Percentiles rank a stretch among this genome's conserved stretches.
Conservation (phyloP, 2,888 invertebrate genomes). For the Leucoptera coffeella region DNA sequence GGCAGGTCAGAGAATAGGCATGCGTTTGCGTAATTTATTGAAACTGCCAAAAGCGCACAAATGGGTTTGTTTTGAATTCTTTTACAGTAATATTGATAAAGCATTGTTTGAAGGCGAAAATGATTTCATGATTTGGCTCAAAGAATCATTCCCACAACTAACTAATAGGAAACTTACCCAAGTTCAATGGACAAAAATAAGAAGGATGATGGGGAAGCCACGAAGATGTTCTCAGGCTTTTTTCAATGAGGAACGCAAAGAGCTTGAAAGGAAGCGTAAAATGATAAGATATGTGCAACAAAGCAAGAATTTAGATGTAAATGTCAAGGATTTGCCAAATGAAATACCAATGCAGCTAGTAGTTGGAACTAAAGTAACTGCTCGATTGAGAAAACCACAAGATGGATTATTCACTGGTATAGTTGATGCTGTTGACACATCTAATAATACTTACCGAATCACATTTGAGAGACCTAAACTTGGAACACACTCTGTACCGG, state of each 20-base stretch:
- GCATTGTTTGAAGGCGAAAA: constrained; percentile 92
- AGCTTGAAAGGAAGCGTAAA: constrained; percentile 83
- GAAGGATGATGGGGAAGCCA: constrained; percentile 96
- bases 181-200: constrained; percentile 92
- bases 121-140: constrained; percentile 90
- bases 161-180: constrained; percentile 78
- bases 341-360: constrained; percentile 93
- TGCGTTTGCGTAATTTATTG: constrained; percentile 82
- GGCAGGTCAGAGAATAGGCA: constrained; percentile 84
- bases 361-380: constrained; percentile 91
- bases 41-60: constrained; percentile 98
- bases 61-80: constrained; percentile 99
- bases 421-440: constrained; percentile 93
- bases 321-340: constrained; percentile 82
- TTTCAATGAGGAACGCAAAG: constrained; percentile 89
- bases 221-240: constrained; percentile 91
- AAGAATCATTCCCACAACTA: constrained; percentile 90
- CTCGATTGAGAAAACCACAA: constrained; percentile 84
- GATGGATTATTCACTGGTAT: constrained; percentile 92
- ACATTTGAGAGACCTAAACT: constrained; percentile 89
- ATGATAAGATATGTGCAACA: constrained; percentile 92
- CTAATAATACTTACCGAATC: constrained; percentile 89
- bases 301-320: constrained; percentile 74
- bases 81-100: constrained; percentile 96
- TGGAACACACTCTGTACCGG: constrained; percentile 93